phyloP scores from a whole-genome alignment of 2,113 vertebrate species.

The Corythornis madagascariensis region DNA sequence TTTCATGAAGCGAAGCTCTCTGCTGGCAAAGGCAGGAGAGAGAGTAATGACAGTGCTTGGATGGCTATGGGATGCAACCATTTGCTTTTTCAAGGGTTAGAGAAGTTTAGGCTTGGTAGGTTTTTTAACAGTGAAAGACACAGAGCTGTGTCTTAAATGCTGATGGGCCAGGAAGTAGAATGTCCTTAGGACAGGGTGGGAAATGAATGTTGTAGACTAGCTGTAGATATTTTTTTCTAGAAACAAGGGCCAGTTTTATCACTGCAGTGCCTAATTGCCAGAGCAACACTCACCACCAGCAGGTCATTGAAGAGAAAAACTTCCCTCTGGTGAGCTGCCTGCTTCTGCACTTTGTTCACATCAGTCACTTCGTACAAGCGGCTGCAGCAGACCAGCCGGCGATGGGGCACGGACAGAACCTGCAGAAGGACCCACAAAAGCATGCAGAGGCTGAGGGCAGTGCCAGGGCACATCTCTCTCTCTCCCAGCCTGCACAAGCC shows the following conservation, averaged over 20 bases:
- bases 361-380: constrained; percentile 96
- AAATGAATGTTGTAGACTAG: not conserved
- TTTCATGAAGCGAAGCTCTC: constrained; percentile 23
- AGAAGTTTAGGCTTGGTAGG: not conserved
- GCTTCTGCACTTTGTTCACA: constrained; percentile 96
- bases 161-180: not conserved
- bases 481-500: not conserved
- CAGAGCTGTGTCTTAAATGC: not conserved
- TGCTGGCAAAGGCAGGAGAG: constrained; percentile 21
- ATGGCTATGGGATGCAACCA: not conserved
- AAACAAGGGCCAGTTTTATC: not conserved
- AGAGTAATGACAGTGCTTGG: not conserved
- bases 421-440: constrained; percentile 51
- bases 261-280: not conserved
- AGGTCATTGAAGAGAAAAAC: constrained; percentile 99
- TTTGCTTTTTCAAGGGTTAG: not conserved
- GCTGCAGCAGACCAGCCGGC: constrained; percentile 97
- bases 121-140: not conserved
- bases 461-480: not conserved
- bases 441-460: not conserved
- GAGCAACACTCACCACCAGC: constrained; percentile 86
- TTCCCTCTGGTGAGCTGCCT: constrained; percentile 94
- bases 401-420: constrained; percentile 94
- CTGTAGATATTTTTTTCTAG: not conserved
- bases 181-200: not conserved